These are phyloP conservation scores for Beaufortia kweichowensis DNA, from an alignment of 2,113 vertebrate genomes.

Conservation along the genomic window DNA sequence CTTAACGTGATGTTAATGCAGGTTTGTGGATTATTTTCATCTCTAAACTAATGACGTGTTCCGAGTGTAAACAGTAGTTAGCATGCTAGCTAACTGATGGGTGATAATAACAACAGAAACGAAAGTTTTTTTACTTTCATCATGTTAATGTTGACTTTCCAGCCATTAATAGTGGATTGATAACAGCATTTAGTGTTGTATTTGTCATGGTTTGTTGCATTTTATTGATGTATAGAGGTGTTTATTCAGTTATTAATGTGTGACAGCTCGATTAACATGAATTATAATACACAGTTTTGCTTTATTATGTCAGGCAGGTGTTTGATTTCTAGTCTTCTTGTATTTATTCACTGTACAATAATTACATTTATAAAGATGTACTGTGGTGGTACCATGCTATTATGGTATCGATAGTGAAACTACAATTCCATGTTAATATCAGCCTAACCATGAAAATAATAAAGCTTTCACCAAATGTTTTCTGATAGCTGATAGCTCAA, in stretches of 20 bases:
- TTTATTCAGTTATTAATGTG: neutral
- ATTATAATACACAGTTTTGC: neutral
- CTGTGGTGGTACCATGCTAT: too few species aligned
- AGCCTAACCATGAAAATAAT: too few species aligned
- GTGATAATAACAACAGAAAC: neutral
- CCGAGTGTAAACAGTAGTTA: neutral
- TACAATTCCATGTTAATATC: too few species aligned
- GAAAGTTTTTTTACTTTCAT: neutral
- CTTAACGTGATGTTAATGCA: neutral
- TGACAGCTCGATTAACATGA: neutral
- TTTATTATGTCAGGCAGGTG: neutral
- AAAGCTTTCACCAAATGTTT: too few species aligned
- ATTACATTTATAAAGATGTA: too few species aligned
- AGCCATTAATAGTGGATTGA: neutral
- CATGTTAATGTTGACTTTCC: neutral
- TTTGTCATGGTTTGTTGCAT: neutral
- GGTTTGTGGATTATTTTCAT: neutral
- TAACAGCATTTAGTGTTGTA: neutral
- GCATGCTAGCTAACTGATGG: conserved; percentile 8
- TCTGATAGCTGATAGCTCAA: too few species aligned
- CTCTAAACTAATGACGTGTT: neutral
- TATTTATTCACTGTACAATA: too few species aligned
- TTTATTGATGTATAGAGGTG: neutral
- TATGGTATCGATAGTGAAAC: too few species aligned
- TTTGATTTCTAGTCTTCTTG: too few species aligned